phyloP scores from a whole-genome alignment of 2,113 vertebrate species.

The Chroicocephalus ridibundus region DNA sequence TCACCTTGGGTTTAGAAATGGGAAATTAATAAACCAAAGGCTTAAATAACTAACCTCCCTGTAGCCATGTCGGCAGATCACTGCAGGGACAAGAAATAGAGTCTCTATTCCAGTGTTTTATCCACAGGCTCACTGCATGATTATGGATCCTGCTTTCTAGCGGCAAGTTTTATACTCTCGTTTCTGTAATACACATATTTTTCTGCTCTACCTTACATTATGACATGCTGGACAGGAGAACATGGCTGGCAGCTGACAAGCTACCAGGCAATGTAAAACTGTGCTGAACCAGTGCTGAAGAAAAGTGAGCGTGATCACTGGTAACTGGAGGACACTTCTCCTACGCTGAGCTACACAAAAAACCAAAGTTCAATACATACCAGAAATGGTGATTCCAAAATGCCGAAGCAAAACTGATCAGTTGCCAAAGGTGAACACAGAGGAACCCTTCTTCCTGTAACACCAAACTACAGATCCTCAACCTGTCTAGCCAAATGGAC shows the following conservation, averaged over 20 bases:
- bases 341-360: not conserved
- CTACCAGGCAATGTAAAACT: not conserved
- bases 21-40: not conserved
- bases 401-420: rapidly evolving
- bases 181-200: not conserved
- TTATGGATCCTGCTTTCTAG: not conserved
- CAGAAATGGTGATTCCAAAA: not conserved
- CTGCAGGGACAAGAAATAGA: not conserved
- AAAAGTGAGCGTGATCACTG: not conserved
- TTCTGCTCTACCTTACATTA: not conserved
- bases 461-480: not conserved
- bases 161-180: not conserved
- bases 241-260: not conserved
- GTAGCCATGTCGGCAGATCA: not conserved
- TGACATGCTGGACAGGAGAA: not conserved
- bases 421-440: not conserved
- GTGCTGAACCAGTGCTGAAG: not conserved
- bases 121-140: not conserved
- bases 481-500: not conserved
- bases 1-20: not conserved
- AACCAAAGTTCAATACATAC: not conserved
- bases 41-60: not conserved
- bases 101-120: not conserved
- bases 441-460: not conserved
- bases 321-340: not conserved